Base-by-base conservation (phyloP, 2,113 vertebrate species). In the Calyptommatus sinebrachiatus region DNA sequence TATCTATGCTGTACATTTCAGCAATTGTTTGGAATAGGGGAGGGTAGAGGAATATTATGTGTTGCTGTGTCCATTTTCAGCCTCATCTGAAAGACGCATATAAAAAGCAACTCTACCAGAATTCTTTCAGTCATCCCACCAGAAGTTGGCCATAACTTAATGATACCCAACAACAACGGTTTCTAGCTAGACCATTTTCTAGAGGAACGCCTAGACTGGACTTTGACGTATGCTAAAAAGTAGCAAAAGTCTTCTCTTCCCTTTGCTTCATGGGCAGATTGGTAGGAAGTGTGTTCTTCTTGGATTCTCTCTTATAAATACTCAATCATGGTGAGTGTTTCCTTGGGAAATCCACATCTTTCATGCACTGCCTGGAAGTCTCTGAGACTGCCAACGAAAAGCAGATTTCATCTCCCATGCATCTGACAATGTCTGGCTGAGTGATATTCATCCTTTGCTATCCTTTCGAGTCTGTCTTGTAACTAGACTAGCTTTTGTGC, bases 381-480 rank as follows among this genome's bases (percentile, higher is more conserved):
- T 45, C 82, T 80, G 77, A 35, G 74, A 46, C 24, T 88, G 24
- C 80, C 85, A 77, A 66, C 71, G 68, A 50, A 82, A 75, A 82
- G 50, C 69, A 45, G 0, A 0, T 69, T 91, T 75, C 53, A 71
- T 79, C 82, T 78, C 28, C 2, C 57, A 45, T 0, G 0, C 8
- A 73, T 70, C 78, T 75, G 70, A 76, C 83, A 72, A 77, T 80
- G 31, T 71, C 57, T 63, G 1, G 35, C 70, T 72, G 45, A 5
- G 71, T 76, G 82, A 84, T 84, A 84, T 75, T 78, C 60, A 50
- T 81, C 74, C 26, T 0, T 1, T 46, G 0, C 0, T 28, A 31
- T 71, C 79, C 72, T 80, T 41, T 60, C 0, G 50, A 83, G 79
- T 80, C 82, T n/a, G 80, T 82, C 88, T 78, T 35, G 14, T 84